Evolutionary conservation across 2,797 vertebrate genomes (phyloP).

Genomic region (Gobio occitaniae): DNA sequence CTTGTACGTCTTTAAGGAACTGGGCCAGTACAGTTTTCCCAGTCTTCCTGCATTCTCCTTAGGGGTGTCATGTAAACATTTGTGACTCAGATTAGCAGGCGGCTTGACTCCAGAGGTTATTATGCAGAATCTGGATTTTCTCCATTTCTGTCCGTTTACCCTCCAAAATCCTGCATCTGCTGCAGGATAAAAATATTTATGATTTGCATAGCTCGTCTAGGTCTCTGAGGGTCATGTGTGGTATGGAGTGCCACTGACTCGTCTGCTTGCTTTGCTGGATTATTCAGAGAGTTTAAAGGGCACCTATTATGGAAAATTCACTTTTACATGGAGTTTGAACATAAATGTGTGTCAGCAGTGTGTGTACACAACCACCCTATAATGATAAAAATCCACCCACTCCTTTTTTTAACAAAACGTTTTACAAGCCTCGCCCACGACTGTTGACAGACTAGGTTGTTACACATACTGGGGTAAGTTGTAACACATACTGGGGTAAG

Average conservation of each 20-base stretch:
- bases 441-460: no score
- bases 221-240: not conserved
- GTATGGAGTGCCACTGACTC: not conserved
- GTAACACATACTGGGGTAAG: no score
- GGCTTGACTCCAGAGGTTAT: constrained; percentile 6
- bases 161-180: not conserved
- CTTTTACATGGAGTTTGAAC: no score
- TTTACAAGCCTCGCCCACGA: no score
- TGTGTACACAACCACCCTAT: no score
- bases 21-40: not conserved
- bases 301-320: no score
- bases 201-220: constrained; percentile 5
- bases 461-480: no score
- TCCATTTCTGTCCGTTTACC: constrained; percentile 16
- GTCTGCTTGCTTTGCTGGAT: not conserved
- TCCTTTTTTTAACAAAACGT: no score
- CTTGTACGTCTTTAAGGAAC: not conserved
- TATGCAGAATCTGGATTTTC: constrained; percentile 1
- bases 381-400: no score
- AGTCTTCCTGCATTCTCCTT: constrained; percentile 5
- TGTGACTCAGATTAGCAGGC: not conserved
- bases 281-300: not conserved
- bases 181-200: not conserved
- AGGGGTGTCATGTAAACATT: constrained; percentile 14
- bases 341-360: no score